phyloP scores from a whole-genome alignment of 2,888 invertebrate species.

The Acanthoscelides obtectus region DNA sequence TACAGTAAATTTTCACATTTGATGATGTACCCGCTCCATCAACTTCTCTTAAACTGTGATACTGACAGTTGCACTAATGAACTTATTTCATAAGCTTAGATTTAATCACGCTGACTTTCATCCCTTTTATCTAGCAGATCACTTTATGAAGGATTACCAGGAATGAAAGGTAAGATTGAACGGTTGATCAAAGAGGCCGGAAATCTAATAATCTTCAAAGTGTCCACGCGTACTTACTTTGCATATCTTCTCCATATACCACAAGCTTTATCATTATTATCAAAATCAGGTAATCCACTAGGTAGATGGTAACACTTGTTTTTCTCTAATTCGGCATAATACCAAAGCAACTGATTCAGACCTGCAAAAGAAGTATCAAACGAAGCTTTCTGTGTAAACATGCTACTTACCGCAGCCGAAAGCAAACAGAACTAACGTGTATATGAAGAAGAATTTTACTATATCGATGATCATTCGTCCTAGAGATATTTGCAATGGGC shows the following conservation, averaged over 20 bases:
- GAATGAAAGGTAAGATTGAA: no score
- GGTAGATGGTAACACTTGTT: conserved; percentile 76
- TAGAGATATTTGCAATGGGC: conserved; percentile 88
- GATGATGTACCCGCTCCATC: no score
- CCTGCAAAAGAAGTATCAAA: conserved; percentile 47
- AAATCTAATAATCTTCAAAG: neutral
- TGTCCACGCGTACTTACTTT: conserved; percentile 66
- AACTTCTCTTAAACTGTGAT: no score
- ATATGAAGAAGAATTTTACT: conserved; percentile 93
- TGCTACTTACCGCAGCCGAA: conserved; percentile 82
- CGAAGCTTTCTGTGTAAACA: neutral
- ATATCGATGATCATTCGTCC: conserved; percentile 94
- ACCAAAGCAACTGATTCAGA: conserved; percentile 88
- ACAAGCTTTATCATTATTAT: conserved; percentile 77
- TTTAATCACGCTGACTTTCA: no score
- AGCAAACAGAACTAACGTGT: conserved; percentile 86
- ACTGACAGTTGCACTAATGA: no score
- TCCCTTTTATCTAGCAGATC: no score
- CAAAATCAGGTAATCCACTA: conserved; percentile 75
- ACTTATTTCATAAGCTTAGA: no score
- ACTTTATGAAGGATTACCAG: no score
- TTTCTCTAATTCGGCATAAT: conserved; percentile 86
- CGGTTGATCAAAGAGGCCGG: neutral
- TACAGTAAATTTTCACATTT: no score
- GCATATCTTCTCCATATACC: conserved; percentile 85